Evolutionary conservation across 2,888 invertebrate species (phyloP).

Genomic region (Temnothorax unifasciatus): DNA sequence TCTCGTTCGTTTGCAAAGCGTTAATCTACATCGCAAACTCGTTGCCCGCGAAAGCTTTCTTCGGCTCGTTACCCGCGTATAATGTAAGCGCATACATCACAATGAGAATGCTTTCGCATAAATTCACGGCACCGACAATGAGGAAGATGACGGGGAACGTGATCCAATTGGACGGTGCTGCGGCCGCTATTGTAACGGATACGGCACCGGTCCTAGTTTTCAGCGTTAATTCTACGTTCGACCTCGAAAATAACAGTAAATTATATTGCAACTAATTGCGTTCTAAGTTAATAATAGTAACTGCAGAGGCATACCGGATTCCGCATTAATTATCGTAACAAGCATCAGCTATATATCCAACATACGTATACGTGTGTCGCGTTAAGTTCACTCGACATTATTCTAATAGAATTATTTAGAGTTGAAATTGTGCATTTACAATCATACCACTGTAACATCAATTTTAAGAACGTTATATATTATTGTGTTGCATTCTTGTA

Average conservation of each 20-base stretch:
- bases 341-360: background rate
- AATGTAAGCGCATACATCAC: conserved; percentile 50
- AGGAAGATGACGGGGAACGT: conserved; percentile 36
- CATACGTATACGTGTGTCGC: background rate
- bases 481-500: background rate
- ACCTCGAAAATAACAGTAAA: conserved; percentile 28
- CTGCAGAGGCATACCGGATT: background rate
- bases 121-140: conserved; percentile 60
- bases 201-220: conserved; percentile 2
- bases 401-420: conserved; percentile 1
- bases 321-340: conserved; percentile 7
- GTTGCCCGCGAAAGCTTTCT: conserved; percentile 51
- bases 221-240: conserved; percentile 1
- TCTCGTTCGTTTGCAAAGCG: conserved; percentile 48
- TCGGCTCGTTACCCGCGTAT: conserved; percentile 60
- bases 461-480: background rate
- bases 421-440: background rate
- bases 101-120: conserved; percentile 49
- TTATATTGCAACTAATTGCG: conserved; percentile 23
- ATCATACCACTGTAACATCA: background rate
- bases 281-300: conserved; percentile 11
- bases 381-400: background rate
- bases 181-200: conserved; percentile 9
- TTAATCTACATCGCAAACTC: conserved; percentile 55
- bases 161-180: conserved; percentile 7